Evolutionary conservation across 2,113 vertebrate species (phyloP), one percentile per base, ranked within the genome.

Genomic region (Corvus moneduloides): DNA sequence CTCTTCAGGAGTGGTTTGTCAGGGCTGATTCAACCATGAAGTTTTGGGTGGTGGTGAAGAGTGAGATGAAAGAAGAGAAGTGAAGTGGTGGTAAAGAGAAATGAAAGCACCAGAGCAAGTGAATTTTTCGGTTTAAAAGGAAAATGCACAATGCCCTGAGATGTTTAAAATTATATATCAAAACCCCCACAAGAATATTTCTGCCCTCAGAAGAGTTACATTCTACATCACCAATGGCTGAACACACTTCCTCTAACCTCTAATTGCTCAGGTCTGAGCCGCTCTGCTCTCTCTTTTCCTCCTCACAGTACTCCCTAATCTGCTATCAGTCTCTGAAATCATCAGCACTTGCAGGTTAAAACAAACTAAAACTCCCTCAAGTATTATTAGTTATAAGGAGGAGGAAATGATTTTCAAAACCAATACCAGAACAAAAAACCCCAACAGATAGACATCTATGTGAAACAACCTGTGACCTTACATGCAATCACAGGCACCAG

Each of bases 291-390:
- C 56, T 37, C n/a, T 37, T 43, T 24, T 8, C 46, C 43, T 39
- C 52, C 51, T 88, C 51, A 28, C 7, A 28, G 67, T 43, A 77
- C 78, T 88, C 94, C 86, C 91, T 77, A 43, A 88, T 55, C 93
- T 90, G 75, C 94, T 86, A 88, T 90, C 63, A 94, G 76, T 7
- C 90, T 86, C 87, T 41, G 64, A 88, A 96, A 73, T 68, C 91
- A 94, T 81, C 84, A 77, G 49, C 72, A 26, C 78, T 69, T 35
- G 63, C 62, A 67, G 67, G 78, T 68, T 84, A 85, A 94, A 87
- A 43, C 68, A 97, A 89, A 93, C 78, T 66, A 39, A 72, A 93
- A 90, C 80, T 90, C 89, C 61, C 79, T 73, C 43, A 83, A 94
- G 85, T 67, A 33, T 55, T 71, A 80, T 67, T 61, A 93, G 79